Conservation (phyloP, 2,797 vertebrate genomes). For the Setipinna tenuifilis region DNA sequence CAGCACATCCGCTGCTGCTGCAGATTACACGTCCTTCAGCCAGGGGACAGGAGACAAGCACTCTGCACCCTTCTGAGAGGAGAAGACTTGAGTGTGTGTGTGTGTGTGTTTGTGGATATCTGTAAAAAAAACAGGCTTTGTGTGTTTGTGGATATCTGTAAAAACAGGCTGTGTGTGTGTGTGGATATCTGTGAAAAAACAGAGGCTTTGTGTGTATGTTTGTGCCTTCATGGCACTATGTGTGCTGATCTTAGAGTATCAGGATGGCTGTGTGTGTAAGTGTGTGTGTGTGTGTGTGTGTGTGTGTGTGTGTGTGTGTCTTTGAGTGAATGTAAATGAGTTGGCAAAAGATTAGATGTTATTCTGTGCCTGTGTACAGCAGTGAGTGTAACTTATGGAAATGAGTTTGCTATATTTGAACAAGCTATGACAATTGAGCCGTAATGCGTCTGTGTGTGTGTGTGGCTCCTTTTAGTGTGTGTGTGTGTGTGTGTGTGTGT, state of each 20-base stretch:
- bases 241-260: neutral
- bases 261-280: neutral
- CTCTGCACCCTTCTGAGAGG: neutral
- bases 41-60: neutral
- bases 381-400: neutral
- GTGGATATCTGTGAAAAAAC: too few species aligned
- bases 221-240: neutral
- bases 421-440: neutral
- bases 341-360: neutral
- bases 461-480: too few species aligned
- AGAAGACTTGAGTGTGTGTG: neutral
- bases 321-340: conserved; percentile 3
- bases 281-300: conserved; percentile 40
- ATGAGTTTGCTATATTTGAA: neutral
- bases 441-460: neutral
- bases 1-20: neutral
- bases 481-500: conserved; percentile 41
- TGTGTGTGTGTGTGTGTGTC: conserved; percentile 38
- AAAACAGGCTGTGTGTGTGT: neutral
- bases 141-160: neutral
- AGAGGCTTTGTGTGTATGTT: neutral
- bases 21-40: neutral
- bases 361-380: neutral
- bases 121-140: neutral
- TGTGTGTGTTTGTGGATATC: neutral